These are phyloP conservation scores for Strigamia maritima DNA, from an alignment of 2,888 invertebrate species.

Conservation along the genomic window DNA sequence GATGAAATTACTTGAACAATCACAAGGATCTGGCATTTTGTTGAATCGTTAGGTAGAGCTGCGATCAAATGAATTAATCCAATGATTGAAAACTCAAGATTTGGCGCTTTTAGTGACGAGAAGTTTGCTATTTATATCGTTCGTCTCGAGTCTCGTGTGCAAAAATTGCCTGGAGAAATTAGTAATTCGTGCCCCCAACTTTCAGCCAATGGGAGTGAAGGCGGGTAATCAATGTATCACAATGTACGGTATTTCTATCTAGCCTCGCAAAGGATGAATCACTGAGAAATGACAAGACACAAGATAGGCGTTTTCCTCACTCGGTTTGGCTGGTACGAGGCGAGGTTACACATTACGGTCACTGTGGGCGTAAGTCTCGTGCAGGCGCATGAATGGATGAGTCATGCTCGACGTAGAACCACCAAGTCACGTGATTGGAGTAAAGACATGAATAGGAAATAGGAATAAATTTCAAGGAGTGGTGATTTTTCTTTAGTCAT, in stretches of 20 bases:
- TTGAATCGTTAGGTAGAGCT: not conserved
- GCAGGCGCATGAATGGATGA: constrained; percentile 11
- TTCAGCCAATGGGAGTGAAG: constrained; percentile 3
- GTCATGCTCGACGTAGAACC: not conserved
- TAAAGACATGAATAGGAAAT: constrained; percentile 12
- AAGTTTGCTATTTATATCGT: not conserved
- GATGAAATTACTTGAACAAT: not conserved
- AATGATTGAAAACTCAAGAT: not conserved
- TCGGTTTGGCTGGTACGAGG: not conserved
- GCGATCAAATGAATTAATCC: not conserved
- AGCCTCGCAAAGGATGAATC: not conserved
- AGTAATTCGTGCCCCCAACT: not conserved
- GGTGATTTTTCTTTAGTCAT: not conserved
- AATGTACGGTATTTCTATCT: not conserved
- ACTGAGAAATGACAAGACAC: not conserved
- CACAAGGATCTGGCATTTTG: constrained; percentile 20
- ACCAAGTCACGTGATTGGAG: constrained; percentile 8
- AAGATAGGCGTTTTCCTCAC: not conserved
- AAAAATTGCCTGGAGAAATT: constrained; percentile 7
- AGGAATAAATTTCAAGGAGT: constrained; percentile 20
- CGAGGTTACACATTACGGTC: not conserved
- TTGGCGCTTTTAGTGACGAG: not conserved
- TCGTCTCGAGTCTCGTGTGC: not conserved
- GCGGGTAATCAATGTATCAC: too few species aligned
- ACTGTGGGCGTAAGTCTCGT: not conserved